Evolutionary conservation across 2,888 invertebrate species (phyloP).

Genomic region (Zaprionus bogoriensis): DNA sequence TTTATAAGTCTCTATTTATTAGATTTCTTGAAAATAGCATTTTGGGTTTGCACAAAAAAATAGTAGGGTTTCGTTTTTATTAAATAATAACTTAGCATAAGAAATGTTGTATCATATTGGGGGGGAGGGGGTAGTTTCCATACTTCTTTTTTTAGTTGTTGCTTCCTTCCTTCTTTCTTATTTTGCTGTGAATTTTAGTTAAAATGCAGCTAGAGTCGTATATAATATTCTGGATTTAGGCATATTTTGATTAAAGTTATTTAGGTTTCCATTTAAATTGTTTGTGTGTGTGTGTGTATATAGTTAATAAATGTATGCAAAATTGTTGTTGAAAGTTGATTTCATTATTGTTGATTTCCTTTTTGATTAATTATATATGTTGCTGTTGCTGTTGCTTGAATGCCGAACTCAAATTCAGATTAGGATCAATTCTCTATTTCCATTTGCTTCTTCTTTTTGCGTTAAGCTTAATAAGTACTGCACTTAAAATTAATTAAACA

Average conservation of each 20-base stretch:
- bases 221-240: constrained; percentile 33
- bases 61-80: constrained; percentile 14
- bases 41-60: constrained; percentile 47
- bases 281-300: neutral
- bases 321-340: constrained; percentile 12
- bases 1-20: constrained; percentile 55
- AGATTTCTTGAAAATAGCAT: constrained; percentile 57
- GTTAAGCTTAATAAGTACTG: constrained; percentile 54
- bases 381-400: constrained; percentile 12
- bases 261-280: constrained; percentile 5
- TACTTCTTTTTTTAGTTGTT: neutral
- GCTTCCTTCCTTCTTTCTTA: neutral
- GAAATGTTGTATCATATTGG: constrained; percentile 29
- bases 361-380: constrained; percentile 7
- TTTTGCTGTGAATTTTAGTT: constrained; percentile 41
- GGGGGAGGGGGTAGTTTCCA: no score
- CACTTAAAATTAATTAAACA: constrained; percentile 60
- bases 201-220: constrained; percentile 51
- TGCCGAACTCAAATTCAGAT: neutral
- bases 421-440: constrained; percentile 5
- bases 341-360: constrained; percentile 9
- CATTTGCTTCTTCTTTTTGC: constrained; percentile 2
- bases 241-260: constrained; percentile 38
- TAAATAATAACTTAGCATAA: constrained; percentile 43
- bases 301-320: constrained; percentile 40